These are phyloP conservation scores for Microcebus lehilahytsara DNA, from an alignment of 2,113 vertebrate species.

Conservation along the genomic window DNA sequence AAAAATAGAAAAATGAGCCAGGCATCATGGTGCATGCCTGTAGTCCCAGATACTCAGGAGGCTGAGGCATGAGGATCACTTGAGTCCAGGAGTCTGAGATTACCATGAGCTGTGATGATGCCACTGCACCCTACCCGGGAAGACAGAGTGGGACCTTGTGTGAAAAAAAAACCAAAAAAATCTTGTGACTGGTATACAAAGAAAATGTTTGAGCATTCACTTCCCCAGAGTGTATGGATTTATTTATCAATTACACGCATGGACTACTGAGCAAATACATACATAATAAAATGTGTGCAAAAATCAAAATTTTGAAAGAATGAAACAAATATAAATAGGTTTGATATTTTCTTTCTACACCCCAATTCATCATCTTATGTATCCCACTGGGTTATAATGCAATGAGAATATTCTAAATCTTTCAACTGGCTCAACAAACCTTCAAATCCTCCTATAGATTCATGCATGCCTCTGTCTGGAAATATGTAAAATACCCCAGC, in stretches of 20 bases:
- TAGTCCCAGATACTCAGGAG: no score
- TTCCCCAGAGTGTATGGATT: not conserved
- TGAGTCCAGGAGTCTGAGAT: no score
- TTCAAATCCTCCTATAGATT: not conserved
- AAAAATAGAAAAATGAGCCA: no score
- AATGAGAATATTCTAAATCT: conserved; percentile 45
- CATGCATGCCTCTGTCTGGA: not conserved
- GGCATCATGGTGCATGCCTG: no score
- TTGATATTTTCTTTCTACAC: conserved; percentile 39
- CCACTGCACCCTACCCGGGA: no score
- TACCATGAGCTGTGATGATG: no score
- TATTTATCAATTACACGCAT: conserved; percentile 17
- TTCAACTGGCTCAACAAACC: not conserved
- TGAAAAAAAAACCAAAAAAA: no score
- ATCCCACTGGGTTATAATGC: not conserved
- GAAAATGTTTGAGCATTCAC: not conserved
- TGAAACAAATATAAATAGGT: conserved; percentile 27
- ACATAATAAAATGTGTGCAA: conserved; percentile 39
- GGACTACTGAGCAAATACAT: conserved; percentile 6
- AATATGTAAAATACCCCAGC: not conserved
- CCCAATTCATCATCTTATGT: conserved; percentile 10
- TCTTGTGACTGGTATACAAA: not conserved
- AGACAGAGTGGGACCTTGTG: no score
- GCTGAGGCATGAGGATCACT: no score
- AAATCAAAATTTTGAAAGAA: not conserved